Base-by-base conservation (phyloP, 37 sponge, comb jelly and placozoan species). In the Axinella damicornis region DNA sequence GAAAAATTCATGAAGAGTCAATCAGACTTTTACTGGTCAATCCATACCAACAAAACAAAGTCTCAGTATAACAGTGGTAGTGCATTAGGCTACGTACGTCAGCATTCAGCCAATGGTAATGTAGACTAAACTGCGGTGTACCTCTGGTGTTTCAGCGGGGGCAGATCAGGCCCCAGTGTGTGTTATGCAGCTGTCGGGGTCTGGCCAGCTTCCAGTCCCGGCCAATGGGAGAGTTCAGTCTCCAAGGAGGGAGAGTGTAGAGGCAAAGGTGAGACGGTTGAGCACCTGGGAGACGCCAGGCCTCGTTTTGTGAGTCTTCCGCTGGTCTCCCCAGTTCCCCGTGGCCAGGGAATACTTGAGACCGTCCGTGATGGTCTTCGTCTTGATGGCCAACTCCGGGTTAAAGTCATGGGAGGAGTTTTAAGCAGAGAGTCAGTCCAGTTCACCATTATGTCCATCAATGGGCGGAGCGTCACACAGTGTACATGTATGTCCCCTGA, bases 241-340 rank as follows among this genome's bases (percentile, higher is more conserved):
- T 84, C 22, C 99, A 74, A 63, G 97, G 74, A 73, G 99, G 19
- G 99, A 99, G 69, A 99, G 87, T 13, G 96, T 97, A 40, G 98
- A 97, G 33, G 96, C 95, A 87, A 97, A 99, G 27, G 99, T 99
- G 31, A 99, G 91, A 39, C 99, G 91, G 84, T 99, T 99, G 81
- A 99, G 73, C 19, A 97, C 95, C 83, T 99, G 99, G 37, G 99
- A 99, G 56, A 99, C 99, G 0, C 99, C 99, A 24, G 99, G 98
- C 61, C 99, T 82, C 18, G 92, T 88, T 81, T 97, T 94, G 73
- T 99, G 99, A 32, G 99, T 98, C 79, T 99, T 99, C 74, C 90
- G 89, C 94, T 99, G 99, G 85, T 99, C 99, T 30, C 99, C 99
- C 99, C 99, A 99, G 90, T 99, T 99, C 33, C 99, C 99, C 41